Percentiles rank a stretch among this genome's conserved stretches.
Conservation (phyloP, 92 coral and sea anemone species). For the Palythoa caribaeorum region DNA sequence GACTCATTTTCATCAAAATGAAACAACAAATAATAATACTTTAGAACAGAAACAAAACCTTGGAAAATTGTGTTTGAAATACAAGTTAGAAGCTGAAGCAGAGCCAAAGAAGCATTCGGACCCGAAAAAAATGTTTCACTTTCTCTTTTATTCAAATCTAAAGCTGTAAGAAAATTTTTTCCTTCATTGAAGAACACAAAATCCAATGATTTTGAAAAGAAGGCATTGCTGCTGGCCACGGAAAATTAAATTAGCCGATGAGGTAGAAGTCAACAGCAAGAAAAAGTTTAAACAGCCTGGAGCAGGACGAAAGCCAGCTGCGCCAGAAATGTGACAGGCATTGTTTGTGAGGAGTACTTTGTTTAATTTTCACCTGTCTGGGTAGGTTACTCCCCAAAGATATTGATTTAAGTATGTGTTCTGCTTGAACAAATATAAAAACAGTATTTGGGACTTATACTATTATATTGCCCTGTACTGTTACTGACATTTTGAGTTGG, state of each 20-base stretch:
- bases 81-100: not conserved
- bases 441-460: not conserved
- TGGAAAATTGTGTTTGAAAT: conserved; percentile 5
- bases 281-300: conserved; percentile 3
- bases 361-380: not conserved
- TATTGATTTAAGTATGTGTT: not conserved
- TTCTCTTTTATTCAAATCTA: not conserved
- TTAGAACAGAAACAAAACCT: not conserved
- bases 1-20: not conserved
- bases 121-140: not conserved
- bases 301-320: conserved; percentile 41
- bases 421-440: not conserved
- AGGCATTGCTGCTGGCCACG: not conserved
- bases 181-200: conserved; percentile 31
- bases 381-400: not conserved
- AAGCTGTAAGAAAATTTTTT: conserved; percentile 2
- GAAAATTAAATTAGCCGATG: conserved; percentile 2
- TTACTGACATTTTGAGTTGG: not conserved
- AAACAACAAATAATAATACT: not conserved
- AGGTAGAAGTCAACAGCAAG: conserved; percentile 17
- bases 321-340: conserved; percentile 35
- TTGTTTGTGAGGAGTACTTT: not conserved
- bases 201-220: not conserved
- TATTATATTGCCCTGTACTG: not conserved
- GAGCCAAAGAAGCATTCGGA: not conserved